Conservation (phyloP, 2,797 vertebrate genomes). For the Erithacus rubecula region DNA sequence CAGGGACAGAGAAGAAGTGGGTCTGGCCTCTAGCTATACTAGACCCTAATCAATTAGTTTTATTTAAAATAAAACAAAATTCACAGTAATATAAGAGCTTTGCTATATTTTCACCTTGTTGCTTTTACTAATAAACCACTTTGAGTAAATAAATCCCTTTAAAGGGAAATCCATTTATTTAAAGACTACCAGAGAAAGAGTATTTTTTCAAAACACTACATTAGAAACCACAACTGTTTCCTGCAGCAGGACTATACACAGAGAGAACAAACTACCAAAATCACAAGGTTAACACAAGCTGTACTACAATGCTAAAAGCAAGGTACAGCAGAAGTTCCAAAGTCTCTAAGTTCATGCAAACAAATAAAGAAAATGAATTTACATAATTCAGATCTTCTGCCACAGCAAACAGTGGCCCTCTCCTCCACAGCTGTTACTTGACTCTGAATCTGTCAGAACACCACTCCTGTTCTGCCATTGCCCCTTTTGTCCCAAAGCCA, state of each 20-base stretch:
- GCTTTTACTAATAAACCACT: background rate
- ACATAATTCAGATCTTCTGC: background rate
- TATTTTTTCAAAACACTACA: background rate
- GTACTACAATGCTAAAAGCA: background rate
- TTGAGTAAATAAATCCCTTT: background rate
- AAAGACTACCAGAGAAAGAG: background rate
- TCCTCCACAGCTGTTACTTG: background rate
- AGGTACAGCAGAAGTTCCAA: background rate
- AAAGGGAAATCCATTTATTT: background rate
- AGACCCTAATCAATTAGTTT: background rate
- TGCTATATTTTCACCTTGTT: background rate
- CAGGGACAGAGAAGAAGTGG: background rate
- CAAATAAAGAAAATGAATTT: background rate
- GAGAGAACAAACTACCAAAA: background rate
- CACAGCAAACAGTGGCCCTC: background rate
- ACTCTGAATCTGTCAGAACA: background rate
- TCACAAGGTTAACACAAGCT: background rate
- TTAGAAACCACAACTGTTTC: background rate
- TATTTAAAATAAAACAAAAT: background rate
- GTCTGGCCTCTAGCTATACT: background rate
- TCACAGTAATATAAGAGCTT: background rate
- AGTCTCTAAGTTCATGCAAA: background rate
- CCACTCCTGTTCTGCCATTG: accelerated
- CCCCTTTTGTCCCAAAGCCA: background rate
- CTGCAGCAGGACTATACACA: background rate